A percentile compares a stretch with the other conserved stretches of the same genome.
These are phyloP conservation scores for Apis cerana DNA, from an alignment of 1,140 invertebrate genomes.

Conservation along the genomic window DNA sequence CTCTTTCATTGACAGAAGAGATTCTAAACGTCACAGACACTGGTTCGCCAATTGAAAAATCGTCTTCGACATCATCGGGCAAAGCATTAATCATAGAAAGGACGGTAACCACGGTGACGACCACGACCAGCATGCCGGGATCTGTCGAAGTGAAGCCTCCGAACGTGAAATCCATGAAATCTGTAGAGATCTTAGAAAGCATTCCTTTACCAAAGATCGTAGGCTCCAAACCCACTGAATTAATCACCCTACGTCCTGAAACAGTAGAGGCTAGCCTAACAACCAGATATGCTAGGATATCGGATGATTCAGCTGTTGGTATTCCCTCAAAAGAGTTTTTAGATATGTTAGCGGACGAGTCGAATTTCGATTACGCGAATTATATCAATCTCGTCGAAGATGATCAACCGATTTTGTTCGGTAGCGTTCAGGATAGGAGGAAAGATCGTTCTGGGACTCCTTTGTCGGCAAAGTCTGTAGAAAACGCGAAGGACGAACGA, in stretches of 20 bases:
- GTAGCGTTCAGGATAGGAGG: slow-evolving; percentile 69
- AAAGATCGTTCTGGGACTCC: slow-evolving; percentile 30
- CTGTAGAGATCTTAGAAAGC: slow-evolving; percentile 66
- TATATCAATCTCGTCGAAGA: slow-evolving; percentile 42
- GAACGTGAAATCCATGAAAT: slow-evolving; percentile 60
- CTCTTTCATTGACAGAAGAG: not conserved
- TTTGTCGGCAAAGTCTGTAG: slow-evolving; percentile 13
- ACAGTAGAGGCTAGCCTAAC: slow-evolving; percentile 74
- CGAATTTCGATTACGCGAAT: slow-evolving; percentile 22
- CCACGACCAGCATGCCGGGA: slow-evolving; percentile 40
- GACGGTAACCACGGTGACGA: slow-evolving; percentile 62
- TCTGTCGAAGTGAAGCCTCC: slow-evolving; percentile 52
- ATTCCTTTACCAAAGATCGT: slow-evolving; percentile 59
- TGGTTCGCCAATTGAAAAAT: not conserved
- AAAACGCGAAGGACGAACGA: not conserved
- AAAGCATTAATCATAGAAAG: slow-evolving; percentile 67
- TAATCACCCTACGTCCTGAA: slow-evolving; percentile 73
- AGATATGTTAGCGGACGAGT: not conserved
- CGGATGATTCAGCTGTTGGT: slow-evolving; percentile 41
- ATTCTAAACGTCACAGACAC: not conserved
- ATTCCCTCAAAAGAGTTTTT: slow-evolving; percentile 1
- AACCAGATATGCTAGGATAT: slow-evolving; percentile 72
- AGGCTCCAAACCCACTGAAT: slow-evolving; percentile 63
- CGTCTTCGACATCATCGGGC: slow-evolving; percentile 7
- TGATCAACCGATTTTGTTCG: slow-evolving; percentile 72